Conservation (phyloP, 2,113 vertebrate species). For the Podarcis raffonei region DNA sequence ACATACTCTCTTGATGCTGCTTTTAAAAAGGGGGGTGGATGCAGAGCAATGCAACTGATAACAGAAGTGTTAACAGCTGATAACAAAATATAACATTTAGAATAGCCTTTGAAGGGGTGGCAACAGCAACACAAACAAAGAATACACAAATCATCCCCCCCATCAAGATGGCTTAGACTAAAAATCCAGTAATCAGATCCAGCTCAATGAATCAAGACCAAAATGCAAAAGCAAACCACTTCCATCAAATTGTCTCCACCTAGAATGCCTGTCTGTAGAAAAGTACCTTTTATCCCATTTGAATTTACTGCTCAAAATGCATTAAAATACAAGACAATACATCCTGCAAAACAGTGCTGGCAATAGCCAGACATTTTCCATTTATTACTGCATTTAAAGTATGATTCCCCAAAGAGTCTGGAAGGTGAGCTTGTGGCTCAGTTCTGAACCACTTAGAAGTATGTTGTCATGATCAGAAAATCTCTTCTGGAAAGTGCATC, state of each 20-base stretch:
- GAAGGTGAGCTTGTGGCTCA: constrained; percentile 48
- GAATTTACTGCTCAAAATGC: constrained; percentile 37
- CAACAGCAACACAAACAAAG: neutral
- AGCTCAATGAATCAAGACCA: neutral
- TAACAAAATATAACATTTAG: neutral
- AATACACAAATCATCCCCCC: neutral
- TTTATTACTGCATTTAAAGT: constrained; percentile 54
- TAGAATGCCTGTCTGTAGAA: neutral
- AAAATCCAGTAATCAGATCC: neutral
- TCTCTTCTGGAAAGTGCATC: constrained; percentile 58
- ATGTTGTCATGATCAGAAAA: constrained; percentile 66
- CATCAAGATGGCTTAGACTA: neutral
- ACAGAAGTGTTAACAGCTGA: neutral
- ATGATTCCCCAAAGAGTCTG: constrained; percentile 50
- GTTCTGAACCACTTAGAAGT: constrained; percentile 46
- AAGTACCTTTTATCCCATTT: neutral
- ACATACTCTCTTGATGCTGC: neutral
- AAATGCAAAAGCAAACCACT: too few species aligned
- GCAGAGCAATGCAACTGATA: too few species aligned
- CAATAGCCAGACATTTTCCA: constrained; percentile 44
- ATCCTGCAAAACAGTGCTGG: constrained; percentile 37
- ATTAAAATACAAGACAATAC: constrained; percentile 57
- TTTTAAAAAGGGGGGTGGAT: neutral
- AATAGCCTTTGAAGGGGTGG: neutral
- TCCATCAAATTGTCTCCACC: neutral